These are phyloP conservation scores for Orientallactaga sibirica DNA, from an alignment of 2,797 vertebrate genomes.

Conservation along the genomic window DNA sequence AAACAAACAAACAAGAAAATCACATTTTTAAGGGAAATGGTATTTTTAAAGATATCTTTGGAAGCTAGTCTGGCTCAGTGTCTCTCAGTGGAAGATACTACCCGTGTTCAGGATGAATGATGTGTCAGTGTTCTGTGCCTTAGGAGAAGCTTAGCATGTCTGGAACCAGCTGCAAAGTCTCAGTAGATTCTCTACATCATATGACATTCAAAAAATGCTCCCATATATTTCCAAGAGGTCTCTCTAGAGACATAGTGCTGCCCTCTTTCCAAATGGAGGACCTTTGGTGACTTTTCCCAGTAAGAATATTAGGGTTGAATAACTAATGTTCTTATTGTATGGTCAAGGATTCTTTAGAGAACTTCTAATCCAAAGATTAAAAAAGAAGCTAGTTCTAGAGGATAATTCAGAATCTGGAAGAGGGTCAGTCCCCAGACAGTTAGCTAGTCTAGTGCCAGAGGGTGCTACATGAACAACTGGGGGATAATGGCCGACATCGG, in stretches of 20 bases:
- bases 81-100: not conserved
- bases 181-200: not conserved
- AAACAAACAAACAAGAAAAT: not conserved
- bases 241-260: not conserved
- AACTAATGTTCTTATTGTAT: not conserved
- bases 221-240: not conserved
- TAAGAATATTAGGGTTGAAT: not conserved
- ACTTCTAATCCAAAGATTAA: slow-evolving; percentile 22
- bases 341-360: not conserved
- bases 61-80: not conserved
- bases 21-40: too few species aligned
- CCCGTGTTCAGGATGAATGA: not conserved
- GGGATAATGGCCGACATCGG: too few species aligned
- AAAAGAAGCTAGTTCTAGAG: not conserved
- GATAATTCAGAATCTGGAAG: not conserved
- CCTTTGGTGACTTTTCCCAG: not conserved
- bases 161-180: not conserved
- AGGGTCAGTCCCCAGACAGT: too few species aligned
- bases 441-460: too few species aligned
- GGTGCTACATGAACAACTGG: too few species aligned
- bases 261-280: not conserved
- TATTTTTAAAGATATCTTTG: too few species aligned
- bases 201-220: not conserved
- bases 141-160: not conserved
- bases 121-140: not conserved